Evolutionary conservation across 2,888 invertebrate genomes (phyloP).

Genomic region (Euphydryas editha): DNA sequence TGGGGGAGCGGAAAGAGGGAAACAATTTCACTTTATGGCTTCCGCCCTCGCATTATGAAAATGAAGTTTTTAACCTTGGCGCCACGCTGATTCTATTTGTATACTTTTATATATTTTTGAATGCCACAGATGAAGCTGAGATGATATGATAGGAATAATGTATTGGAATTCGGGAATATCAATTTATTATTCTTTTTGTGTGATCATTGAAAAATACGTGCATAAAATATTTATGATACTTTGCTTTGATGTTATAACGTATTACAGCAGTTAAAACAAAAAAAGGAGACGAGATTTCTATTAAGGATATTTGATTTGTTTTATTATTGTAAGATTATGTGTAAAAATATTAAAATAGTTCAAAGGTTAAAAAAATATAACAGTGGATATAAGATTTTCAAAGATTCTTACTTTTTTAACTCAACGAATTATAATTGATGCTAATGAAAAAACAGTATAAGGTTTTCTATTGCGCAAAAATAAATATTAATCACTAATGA

Average conservation of each 20-base stretch:
- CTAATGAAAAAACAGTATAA: too few species aligned
- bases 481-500: too few species aligned
- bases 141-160: slow-evolving; percentile 25
- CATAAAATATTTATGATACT: not conserved
- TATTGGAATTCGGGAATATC: slow-evolving; percentile 19
- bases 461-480: not conserved
- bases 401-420: too few species aligned
- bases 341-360: too few species aligned
- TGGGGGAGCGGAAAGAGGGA: slow-evolving; percentile 57
- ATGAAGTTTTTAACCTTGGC: slow-evolving; percentile 71
- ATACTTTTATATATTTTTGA: slow-evolving; percentile 27
- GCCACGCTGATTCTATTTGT: slow-evolving; percentile 41
- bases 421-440: too few species aligned
- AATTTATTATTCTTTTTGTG: slow-evolving; percentile 25
- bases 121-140: slow-evolving; percentile 22
- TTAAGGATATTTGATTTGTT: too few species aligned
- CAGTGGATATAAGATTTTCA: too few species aligned
- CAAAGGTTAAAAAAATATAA: too few species aligned
- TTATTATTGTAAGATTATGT: too few species aligned
- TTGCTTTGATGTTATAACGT: too few species aligned
- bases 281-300: too few species aligned
- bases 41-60: slow-evolving; percentile 77
- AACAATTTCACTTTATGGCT: slow-evolving; percentile 76
- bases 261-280: too few species aligned
- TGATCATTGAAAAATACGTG: slow-evolving; percentile 8